Evolutionary conservation across 1,140 invertebrate genomes (phyloP), one percentile per base, ranked within the genome.

Genomic region (Zophobas atratus): DNA sequence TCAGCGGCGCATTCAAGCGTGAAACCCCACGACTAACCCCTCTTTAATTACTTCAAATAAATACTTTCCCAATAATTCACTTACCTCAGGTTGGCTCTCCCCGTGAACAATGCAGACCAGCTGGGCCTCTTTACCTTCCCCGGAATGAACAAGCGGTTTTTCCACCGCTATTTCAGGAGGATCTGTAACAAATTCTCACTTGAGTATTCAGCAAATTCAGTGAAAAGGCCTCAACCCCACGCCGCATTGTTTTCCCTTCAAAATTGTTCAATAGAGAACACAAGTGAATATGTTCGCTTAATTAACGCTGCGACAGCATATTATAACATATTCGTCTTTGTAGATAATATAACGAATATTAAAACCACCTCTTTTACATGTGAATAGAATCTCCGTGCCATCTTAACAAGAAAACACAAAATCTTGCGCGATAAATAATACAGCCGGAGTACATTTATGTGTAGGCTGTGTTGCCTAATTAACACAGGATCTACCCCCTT

Each of bases 51-150:
- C 20, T 20, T n/a, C 4, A 41, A 63, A 63, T n/a, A 63, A 63
- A 39, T 39, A 39, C 39, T 67, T 67, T 67, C 60, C 43, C 43
- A 43, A 20, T 67, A 39, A 67, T 67, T 67, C 53, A 77, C 88
- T 88, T 89, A 92, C 91, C 86, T 90, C 90, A 74, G 91, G 89
- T 83, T 88, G 89, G 78, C 89, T 91, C 85, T 92, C 91, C 41
- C 91, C 90, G 84, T 92, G 91, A 34, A 92, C 91, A 74, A 91
- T 91, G 84, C 92, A 92, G 48, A 92, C 91, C 41, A 92, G 86
- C 83, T 92, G 90, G 5, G 91, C 91, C 85, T 92, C 91, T 78
- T 89, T 89, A 35, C 91, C 91, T 86, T 92, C 91, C 1, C 90
- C 91, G 4, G 91, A 90, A 83, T 92, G 91, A 70, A 92, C 90